A percentile compares a stretch with the other conserved stretches of the same genome.
phyloP scores from a whole-genome alignment of 1,140 invertebrate species.

The Pseudobourletiella spinata region DNA sequence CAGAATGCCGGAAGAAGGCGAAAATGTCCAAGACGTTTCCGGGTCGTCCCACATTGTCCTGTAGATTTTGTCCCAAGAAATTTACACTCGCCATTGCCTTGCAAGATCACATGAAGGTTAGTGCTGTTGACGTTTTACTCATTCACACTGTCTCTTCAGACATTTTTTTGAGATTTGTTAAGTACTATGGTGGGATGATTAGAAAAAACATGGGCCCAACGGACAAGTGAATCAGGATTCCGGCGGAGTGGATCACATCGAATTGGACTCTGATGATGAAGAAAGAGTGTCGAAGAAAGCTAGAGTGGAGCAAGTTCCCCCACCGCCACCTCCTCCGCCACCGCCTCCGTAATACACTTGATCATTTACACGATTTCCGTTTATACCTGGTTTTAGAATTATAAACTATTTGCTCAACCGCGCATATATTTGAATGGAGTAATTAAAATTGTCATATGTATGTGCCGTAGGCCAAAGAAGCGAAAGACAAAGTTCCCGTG shows the following conservation, averaged over 20 bases:
- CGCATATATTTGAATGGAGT: too few species aligned
- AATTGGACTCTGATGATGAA: conserved; percentile 10
- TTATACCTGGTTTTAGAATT: too few species aligned
- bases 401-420: too few species aligned
- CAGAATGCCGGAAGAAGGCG: background rate
- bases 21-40: background rate
- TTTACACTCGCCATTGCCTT: background rate
- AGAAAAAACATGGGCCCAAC: background rate
- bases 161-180: too few species aligned
- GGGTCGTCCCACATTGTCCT: background rate
- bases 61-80: background rate
- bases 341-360: background rate
- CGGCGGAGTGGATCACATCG: background rate
- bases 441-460: too few species aligned
- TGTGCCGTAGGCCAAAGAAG: background rate
- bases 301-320: background rate
- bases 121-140: background rate
- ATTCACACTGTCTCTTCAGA: too few species aligned
- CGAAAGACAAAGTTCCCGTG: conserved; percentile 3
- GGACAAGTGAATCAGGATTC: background rate
- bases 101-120: conserved; percentile 4
- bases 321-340: conserved; percentile 1
- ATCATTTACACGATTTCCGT: too few species aligned
- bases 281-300: background rate
- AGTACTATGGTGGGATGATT: too few species aligned